phyloP scores from a whole-genome alignment of 2,888 invertebrate species.

The Caenorhabditis virilis region DNA sequence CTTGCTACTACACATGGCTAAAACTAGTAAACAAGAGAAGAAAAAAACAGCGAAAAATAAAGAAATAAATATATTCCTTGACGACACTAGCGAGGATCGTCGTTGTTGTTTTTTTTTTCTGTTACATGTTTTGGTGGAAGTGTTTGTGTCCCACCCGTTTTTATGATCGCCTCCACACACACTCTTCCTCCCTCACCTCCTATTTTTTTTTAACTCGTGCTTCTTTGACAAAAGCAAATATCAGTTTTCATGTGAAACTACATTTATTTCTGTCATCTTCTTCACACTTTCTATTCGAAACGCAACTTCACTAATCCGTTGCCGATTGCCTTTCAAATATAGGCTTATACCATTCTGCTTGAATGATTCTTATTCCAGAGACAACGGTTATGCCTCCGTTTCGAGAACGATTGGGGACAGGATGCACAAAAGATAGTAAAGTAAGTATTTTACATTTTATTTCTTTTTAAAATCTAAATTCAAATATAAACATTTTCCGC shows the following conservation, averaged over 20 bases:
- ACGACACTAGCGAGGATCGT: too few species aligned
- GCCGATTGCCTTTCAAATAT: too few species aligned
- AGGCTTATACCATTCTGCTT: too few species aligned
- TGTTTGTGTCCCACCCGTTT: slow-evolving; percentile 3
- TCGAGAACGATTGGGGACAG: slow-evolving; percentile 36
- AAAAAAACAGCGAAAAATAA: too few species aligned
- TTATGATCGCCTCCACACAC: slow-evolving; percentile 11
- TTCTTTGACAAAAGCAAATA: slow-evolving; percentile 30
- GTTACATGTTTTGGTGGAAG: too few species aligned
- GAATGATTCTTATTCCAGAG: slow-evolving; percentile 38
- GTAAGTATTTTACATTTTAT: slow-evolving; percentile 23
- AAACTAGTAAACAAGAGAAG: too few species aligned
- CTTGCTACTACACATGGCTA: too few species aligned
- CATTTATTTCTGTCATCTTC: too few species aligned
- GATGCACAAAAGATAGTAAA: slow-evolving; percentile 41
- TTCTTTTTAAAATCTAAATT: neutral
- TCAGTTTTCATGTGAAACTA: slow-evolving; percentile 35
- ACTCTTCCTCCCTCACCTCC: slow-evolving; percentile 1
- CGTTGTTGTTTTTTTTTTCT: too few species aligned
- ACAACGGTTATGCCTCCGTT: slow-evolving; percentile 41
- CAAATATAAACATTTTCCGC: neutral
- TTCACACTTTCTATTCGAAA: too few species aligned
- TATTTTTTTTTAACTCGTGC: neutral
- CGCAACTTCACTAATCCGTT: too few species aligned
- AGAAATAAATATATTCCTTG: too few species aligned